These are phyloP conservation scores for Thymelicus sylvestris DNA, from an alignment of 2,888 invertebrate species.

Conservation along the genomic window DNA sequence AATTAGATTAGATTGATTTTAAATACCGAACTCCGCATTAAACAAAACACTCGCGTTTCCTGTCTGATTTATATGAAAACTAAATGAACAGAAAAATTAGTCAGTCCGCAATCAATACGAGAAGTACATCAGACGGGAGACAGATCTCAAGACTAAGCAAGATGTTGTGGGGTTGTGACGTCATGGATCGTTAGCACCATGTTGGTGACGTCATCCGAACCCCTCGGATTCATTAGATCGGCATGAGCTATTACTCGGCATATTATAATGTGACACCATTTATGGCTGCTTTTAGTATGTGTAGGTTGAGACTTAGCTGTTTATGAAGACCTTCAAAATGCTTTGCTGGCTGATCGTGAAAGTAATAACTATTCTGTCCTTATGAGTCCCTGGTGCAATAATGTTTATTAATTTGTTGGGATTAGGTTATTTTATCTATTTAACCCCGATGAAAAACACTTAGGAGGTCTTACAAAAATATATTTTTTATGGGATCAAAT, in stretches of 20 bases:
- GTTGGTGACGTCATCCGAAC: constrained; percentile 65
- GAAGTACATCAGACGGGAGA: constrained; percentile 56
- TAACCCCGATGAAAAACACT: no score
- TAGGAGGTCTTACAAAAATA: no score
- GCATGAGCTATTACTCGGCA: constrained; percentile 52
- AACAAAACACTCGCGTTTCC: not conserved
- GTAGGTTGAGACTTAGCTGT: not conserved
- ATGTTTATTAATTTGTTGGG: no score
- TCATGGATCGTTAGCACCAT: constrained; percentile 76
- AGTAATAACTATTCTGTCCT: no score
- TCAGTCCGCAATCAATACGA: constrained; percentile 44
- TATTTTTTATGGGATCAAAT: no score
- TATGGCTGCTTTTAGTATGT: constrained; percentile 12
- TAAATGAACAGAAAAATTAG: constrained; percentile 44
- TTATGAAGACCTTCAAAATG: constrained; percentile 9
- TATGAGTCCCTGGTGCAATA: no score
- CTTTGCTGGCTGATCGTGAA: not conserved
- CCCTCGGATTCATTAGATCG: constrained; percentile 52
- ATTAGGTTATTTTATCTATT: no score
- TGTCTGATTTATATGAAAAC: not conserved
- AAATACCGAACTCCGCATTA: not conserved
- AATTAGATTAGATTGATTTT: not conserved
- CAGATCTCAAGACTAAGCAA: constrained; percentile 62
- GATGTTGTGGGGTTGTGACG: constrained; percentile 68
- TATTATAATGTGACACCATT: constrained; percentile 40